phyloP scores from a whole-genome alignment of 1,140 invertebrate genomes.

The Aphis gossypii region DNA sequence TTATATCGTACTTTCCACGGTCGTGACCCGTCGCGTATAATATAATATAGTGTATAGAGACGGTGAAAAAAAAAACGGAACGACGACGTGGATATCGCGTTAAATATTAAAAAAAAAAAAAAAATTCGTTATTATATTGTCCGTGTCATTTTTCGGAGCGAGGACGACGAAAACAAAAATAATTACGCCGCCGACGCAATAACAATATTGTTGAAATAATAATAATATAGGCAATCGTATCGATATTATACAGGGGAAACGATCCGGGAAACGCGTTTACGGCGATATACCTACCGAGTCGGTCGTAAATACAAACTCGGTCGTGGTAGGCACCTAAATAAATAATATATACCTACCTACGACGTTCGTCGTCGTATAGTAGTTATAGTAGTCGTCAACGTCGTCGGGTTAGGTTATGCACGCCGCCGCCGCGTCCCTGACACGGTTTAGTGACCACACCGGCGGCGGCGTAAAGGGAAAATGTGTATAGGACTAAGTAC shows the following conservation, averaged over 20 bases:
- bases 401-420: not conserved
- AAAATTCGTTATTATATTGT: not conserved
- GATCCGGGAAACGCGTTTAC: not conserved
- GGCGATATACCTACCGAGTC: not conserved
- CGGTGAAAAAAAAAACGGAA: not conserved
- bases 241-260: slow-evolving; percentile 7
- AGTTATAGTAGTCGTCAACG: not conserved
- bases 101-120: not conserved
- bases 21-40: slow-evolving; percentile 11
- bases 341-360: not conserved
- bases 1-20: not conserved
- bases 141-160: not conserved
- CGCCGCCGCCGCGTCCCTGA: slow-evolving; percentile 23
- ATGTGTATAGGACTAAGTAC: not conserved
- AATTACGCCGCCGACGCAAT: not conserved
- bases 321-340: not conserved
- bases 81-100: not conserved
- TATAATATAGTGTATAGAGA: not conserved
- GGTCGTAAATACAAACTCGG: not conserved
- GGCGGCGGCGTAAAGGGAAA: slow-evolving; percentile 32
- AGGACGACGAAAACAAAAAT: slow-evolving; percentile 21
- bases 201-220: not conserved
- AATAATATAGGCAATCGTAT: not conserved
- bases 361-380: not conserved
- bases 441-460: slow-evolving; percentile 37